Evolutionary conservation across 2,797 vertebrate species (phyloP).

Genomic region (Capromys pilorides): DNA sequence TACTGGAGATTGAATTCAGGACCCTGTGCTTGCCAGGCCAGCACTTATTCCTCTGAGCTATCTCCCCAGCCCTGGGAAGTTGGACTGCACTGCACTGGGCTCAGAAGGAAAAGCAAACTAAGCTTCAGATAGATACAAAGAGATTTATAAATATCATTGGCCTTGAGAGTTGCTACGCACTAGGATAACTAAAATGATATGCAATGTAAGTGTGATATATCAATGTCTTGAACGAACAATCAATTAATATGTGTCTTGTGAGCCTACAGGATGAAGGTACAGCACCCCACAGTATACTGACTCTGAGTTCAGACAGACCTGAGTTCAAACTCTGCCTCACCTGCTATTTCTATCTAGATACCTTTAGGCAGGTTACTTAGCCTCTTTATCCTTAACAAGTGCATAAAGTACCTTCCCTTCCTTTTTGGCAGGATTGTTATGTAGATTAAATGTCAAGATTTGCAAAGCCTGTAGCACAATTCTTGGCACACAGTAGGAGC

Average conservation of each 20-base stretch:
- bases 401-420: not conserved
- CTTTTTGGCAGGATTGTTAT: not conserved
- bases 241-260: not conserved
- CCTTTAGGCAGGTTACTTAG: slow-evolving; percentile 26
- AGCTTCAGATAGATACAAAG: slow-evolving; percentile 31
- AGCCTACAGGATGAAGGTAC: not conserved
- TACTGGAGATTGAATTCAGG: too few species aligned
- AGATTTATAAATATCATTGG: not conserved
- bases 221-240: not conserved
- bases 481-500: slow-evolving; percentile 62
- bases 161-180: not conserved
- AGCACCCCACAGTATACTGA: not conserved
- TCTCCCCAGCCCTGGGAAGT: not conserved
- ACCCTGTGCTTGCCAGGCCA: too few species aligned
- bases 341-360: not conserved
- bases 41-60: too few species aligned
- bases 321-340: slow-evolving; percentile 55
- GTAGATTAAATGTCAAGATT: slow-evolving; percentile 53
- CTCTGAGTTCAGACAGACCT: not conserved
- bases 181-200: not conserved
- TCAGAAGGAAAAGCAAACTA: slow-evolving; percentile 44
- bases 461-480: slow-evolving; percentile 49
- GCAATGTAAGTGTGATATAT: not conserved
- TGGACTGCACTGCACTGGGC: not conserved
- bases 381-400: not conserved